These are phyloP conservation scores for Hirundo rustica DNA, from an alignment of 2,797 vertebrate species.

Conservation along the genomic window DNA sequence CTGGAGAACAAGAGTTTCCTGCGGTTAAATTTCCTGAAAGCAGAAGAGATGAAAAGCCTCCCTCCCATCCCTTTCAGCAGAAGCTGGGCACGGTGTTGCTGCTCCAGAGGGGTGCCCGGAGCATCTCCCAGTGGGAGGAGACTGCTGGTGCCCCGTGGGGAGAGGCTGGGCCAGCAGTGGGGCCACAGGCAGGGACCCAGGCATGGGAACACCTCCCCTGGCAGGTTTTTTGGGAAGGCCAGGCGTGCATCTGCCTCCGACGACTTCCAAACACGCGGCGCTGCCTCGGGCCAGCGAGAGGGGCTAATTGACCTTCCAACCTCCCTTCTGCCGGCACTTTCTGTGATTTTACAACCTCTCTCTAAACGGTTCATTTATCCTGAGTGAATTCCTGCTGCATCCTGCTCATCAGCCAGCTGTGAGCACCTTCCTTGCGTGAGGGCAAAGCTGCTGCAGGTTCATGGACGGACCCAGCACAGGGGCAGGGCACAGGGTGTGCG, in stretches of 20 bases:
- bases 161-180: not conserved
- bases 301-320: not conserved
- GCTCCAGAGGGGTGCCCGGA: accelerated
- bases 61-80: accelerated
- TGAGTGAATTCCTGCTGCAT: not conserved
- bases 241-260: not conserved
- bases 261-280: accelerated
- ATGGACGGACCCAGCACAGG: accelerated
- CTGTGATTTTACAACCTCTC: not conserved
- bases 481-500: not conserved
- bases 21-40: not conserved
- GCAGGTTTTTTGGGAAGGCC: not conserved
- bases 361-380: not conserved
- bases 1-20: not conserved
- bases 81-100: accelerated
- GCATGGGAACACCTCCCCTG: not conserved
- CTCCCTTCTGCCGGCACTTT: not conserved
- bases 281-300: not conserved
- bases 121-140: not conserved
- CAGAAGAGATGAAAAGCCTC: not conserved
- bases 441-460: not conserved
- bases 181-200: not conserved
- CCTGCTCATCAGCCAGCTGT: not conserved
- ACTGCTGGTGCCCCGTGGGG: accelerated
- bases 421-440: not conserved